Evolutionary conservation across 2,797 vertebrate genomes (phyloP).

Genomic region (Onychomys arenicola): DNA sequence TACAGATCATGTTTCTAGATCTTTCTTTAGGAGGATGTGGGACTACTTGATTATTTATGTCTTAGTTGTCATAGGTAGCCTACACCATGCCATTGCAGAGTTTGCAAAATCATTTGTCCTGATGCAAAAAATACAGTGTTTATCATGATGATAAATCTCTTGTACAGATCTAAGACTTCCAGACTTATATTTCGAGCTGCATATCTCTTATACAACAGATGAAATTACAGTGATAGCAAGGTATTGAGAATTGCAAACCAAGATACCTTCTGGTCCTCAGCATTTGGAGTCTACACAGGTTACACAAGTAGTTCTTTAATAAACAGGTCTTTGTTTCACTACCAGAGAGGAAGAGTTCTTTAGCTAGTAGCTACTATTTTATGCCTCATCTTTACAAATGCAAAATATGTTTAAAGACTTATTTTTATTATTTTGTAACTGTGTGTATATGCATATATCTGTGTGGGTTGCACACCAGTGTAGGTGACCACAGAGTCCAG

Average conservation of each 20-base stretch:
- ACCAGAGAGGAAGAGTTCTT: not conserved
- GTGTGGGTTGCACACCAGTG: not conserved
- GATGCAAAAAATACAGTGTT: not conserved
- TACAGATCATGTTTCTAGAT: not conserved
- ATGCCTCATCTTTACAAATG: not conserved
- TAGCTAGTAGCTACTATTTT: not conserved
- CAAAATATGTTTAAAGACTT: not conserved
- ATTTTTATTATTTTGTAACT: not conserved
- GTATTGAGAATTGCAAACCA: slow-evolving; percentile 49
- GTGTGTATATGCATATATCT: not conserved
- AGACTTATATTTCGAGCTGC: slow-evolving; percentile 17
- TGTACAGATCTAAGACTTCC: not conserved
- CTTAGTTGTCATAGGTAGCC: not conserved
- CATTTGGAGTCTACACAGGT: not conserved
- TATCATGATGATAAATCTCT: slow-evolving; percentile 30
- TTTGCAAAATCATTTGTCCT: slow-evolving; percentile 46
- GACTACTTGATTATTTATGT: not conserved
- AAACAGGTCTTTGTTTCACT: not conserved
- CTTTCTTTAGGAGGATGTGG: not conserved
- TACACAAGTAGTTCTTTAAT: not conserved
- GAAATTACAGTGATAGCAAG: slow-evolving; percentile 30
- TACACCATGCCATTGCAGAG: not conserved
- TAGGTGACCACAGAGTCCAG: not conserved
- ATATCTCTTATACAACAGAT: slow-evolving; percentile 41
- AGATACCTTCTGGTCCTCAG: slow-evolving; percentile 47